Evolutionary conservation across 2,113 vertebrate genomes (phyloP).

Genomic region (Oryzias celebensis): DNA sequence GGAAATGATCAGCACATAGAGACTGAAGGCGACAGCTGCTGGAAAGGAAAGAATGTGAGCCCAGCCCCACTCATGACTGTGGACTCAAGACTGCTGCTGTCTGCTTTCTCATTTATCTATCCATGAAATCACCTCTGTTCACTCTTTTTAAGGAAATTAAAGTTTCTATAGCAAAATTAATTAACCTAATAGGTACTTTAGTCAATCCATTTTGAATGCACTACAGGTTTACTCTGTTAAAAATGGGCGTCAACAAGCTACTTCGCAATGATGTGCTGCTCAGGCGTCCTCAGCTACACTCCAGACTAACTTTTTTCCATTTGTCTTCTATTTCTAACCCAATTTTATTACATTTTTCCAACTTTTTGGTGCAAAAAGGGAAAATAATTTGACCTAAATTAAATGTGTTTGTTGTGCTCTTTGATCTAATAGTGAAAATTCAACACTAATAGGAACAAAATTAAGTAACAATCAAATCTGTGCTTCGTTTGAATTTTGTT

Average conservation of each 20-base stretch:
- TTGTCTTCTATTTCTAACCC: neutral
- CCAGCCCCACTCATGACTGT: constrained; percentile 19
- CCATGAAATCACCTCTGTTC: constrained; percentile 19
- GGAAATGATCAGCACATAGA: constrained; percentile 11
- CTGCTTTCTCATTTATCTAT: constrained; percentile 39
- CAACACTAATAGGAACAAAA: too few relatives aligned
- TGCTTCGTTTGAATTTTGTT: too few relatives aligned
- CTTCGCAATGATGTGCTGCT: neutral
- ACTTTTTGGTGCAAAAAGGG: neutral
- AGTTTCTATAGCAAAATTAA: neutral
- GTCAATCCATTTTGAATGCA: constrained; percentile 3
- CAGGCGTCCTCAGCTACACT: neutral
- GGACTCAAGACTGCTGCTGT: constrained; percentile 8
- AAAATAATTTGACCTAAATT: neutral
- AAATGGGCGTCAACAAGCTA: neutral
- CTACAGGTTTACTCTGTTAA: constrained; percentile 7
- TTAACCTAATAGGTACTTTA: neutral
- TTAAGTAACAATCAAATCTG: too few relatives aligned
- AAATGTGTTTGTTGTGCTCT: neutral
- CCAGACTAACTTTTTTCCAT: neutral
- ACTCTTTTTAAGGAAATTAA: neutral
- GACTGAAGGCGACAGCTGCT: constrained; percentile 49
- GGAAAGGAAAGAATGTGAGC: constrained; percentile 8
- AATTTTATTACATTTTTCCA: neutral
- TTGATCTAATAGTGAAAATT: neutral